phyloP scores from a whole-genome alignment of 1,140 invertebrate genomes.

The Diprion similis region DNA sequence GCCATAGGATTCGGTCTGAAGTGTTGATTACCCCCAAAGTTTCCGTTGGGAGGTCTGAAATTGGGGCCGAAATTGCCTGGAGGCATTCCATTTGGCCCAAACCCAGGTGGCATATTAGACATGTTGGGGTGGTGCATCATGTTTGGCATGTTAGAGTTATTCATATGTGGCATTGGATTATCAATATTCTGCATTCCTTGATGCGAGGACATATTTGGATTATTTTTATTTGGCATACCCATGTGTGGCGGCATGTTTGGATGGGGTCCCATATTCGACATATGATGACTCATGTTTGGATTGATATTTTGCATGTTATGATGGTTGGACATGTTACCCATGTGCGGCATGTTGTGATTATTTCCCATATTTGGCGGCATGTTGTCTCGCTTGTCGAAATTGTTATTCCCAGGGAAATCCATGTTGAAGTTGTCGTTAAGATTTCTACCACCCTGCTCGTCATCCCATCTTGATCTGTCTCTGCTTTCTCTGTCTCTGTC shows the following conservation, averaged over 20 bases:
- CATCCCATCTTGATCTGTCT: conserved; percentile 41
- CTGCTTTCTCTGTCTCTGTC: conserved; percentile 41
- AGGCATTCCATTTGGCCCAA: conserved; percentile 44
- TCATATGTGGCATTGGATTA: conserved; percentile 36
- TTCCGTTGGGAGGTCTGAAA: conserved; percentile 50
- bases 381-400: conserved; percentile 46
- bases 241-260: conserved; percentile 39
- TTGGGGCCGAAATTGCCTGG: conserved; percentile 46
- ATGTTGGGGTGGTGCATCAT: conserved; percentile 44
- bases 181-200: conserved; percentile 37
- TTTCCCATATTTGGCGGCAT: conserved; percentile 29
- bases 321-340: conserved; percentile 37
- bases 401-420: conserved; percentile 25
- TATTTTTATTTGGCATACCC: conserved; percentile 41
- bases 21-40: conserved; percentile 51
- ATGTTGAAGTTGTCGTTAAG: conserved; percentile 27
- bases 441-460: conserved; percentile 31
- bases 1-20: conserved; percentile 48
- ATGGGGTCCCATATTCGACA: conserved; percentile 39
- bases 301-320: conserved; percentile 54
- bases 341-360: conserved; percentile 31
- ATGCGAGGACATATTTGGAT: conserved; percentile 27
- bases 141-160: conserved; percentile 39
- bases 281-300: conserved; percentile 44
- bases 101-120: conserved; percentile 36